phyloP scores from a whole-genome alignment of 2,888 invertebrate genomes.

The Drosophila stalkeri region DNA sequence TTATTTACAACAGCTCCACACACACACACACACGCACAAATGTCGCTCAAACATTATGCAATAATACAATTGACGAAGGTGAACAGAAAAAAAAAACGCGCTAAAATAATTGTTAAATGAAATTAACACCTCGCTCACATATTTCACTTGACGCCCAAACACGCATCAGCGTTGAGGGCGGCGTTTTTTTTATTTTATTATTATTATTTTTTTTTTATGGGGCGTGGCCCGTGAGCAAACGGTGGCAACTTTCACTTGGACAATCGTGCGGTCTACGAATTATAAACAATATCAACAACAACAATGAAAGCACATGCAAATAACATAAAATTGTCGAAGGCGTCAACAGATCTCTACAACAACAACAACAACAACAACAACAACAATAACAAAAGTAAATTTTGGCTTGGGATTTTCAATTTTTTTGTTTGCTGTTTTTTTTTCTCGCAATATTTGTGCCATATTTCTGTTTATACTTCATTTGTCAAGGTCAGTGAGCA shows the following conservation, averaged over 20 bases:
- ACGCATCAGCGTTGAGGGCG: constrained; percentile 47
- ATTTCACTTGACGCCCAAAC: constrained; percentile 25
- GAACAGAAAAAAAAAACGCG: neutral
- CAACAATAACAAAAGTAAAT: constrained; percentile 20
- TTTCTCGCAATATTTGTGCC: constrained; percentile 62
- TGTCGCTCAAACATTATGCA: constrained; percentile 25
- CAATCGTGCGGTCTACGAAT: constrained; percentile 69
- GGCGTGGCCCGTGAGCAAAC: constrained; percentile 64
- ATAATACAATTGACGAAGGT: constrained; percentile 30
- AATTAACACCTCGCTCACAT: constrained; percentile 83
- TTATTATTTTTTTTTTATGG: constrained; percentile 32
- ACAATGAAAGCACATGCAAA: constrained; percentile 29
- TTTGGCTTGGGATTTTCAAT: constrained; percentile 17
- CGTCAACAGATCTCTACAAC: constrained; percentile 53
- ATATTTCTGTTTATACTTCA: constrained; percentile 39
- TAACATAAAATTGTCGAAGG: constrained; percentile 34
- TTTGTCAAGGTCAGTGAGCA: constrained; percentile 57
- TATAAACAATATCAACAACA: constrained; percentile 57
- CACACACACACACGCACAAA: neutral
- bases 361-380: constrained; percentile 23
- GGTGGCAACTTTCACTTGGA: constrained; percentile 75
- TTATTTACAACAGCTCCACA: neutral
- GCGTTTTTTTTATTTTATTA: constrained; percentile 13
- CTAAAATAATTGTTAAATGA: constrained; percentile 55
- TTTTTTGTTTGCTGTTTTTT: constrained; percentile 16